A percentile compares a stretch with the other conserved stretches of the same genome.
phyloP scores from a whole-genome alignment of 2,888 invertebrate genomes.

The Tetragonula carbonaria region DNA sequence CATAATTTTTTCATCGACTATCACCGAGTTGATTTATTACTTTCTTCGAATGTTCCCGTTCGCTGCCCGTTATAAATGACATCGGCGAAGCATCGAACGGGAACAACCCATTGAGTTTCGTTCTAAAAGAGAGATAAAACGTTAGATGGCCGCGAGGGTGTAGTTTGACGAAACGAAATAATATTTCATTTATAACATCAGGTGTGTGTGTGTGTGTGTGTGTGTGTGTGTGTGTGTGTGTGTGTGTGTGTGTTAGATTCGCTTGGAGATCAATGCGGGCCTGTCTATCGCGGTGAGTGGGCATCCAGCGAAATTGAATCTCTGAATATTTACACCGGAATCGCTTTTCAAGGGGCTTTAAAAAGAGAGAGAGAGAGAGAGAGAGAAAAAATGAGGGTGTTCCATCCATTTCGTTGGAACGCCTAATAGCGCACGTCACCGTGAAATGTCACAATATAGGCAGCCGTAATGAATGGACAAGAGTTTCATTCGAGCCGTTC shows the following conservation, averaged over 20 bases:
- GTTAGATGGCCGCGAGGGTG: neutral
- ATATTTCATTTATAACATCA: constrained; percentile 3
- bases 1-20: neutral
- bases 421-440: constrained; percentile 53
- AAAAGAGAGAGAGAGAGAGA: constrained; percentile 35
- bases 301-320: constrained; percentile 35
- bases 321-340: constrained; percentile 31
- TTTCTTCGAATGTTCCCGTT: neutral
- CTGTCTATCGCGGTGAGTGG: neutral
- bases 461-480: constrained; percentile 59
- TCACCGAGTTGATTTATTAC: neutral
- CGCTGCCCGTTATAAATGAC: constrained; percentile 2
- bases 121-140: neutral
- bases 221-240: neutral
- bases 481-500: constrained; percentile 63
- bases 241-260: neutral
- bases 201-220: neutral
- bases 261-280: neutral
- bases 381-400: too few species aligned
- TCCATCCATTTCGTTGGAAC: constrained; percentile 59
- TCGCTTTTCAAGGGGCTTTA: constrained; percentile 37
- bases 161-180: neutral
- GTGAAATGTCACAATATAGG: constrained; percentile 64
- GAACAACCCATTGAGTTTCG: neutral
- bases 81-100: neutral